These are phyloP conservation scores for Aleiodes alternator DNA, from an alignment of 2,888 invertebrate genomes.

Conservation along the genomic window DNA sequence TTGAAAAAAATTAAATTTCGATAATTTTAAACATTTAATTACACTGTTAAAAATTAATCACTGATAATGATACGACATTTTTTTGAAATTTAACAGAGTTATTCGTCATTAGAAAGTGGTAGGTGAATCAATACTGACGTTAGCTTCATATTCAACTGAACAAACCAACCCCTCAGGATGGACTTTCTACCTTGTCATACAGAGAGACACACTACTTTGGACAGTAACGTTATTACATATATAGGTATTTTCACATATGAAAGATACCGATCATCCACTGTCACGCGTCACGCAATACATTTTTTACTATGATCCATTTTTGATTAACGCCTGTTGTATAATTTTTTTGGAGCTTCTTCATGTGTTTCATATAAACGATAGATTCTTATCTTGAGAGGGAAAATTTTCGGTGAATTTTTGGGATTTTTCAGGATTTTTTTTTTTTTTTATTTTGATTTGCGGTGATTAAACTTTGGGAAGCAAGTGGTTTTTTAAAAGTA, in stretches of 20 bases:
- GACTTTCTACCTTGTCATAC: background rate
- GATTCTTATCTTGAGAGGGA: background rate
- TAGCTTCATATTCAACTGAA: background rate
- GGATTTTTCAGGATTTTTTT: too few species aligned
- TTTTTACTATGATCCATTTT: slow-evolving; percentile 17
- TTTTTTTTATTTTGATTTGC: too few species aligned
- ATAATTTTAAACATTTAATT: background rate
- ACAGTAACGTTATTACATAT: slow-evolving; percentile 3
- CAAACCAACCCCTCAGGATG: slow-evolving; percentile 12
- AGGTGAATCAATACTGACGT: slow-evolving; percentile 43
- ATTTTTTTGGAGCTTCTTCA: background rate
- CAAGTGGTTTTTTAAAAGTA: too few species aligned
- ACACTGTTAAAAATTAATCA: background rate
- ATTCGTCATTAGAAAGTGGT: slow-evolving; percentile 33
- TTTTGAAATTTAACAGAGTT: background rate
- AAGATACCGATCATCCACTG: slow-evolving; percentile 33
- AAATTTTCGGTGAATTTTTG: too few species aligned
- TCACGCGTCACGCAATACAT: slow-evolving; percentile 28
- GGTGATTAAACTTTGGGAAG: too few species aligned
- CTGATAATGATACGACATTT: background rate
- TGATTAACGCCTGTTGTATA: slow-evolving; percentile 5
- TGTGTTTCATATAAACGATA: background rate
- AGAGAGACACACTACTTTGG: slow-evolving; percentile 1
- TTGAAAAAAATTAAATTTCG: background rate
- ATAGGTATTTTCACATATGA: slow-evolving; percentile 13